These are phyloP conservation scores for Microctenopoma stevenorrisi DNA, from an alignment of 2,797 vertebrate genomes.

Conservation along the genomic window DNA sequence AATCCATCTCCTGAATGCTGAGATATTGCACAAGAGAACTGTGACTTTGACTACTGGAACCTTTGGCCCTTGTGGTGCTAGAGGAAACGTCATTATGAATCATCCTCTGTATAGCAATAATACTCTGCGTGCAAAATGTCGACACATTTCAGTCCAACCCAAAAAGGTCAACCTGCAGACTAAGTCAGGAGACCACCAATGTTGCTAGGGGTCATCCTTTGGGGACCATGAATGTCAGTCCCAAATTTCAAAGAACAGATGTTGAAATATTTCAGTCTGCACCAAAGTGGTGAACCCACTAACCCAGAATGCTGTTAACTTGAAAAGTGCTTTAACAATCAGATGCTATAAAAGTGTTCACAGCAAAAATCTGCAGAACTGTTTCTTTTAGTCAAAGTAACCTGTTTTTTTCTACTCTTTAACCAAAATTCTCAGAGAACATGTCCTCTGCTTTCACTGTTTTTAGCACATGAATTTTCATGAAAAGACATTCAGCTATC, in stretches of 20 bases:
- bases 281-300: background rate
- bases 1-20: background rate
- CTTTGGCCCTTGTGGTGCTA: background rate
- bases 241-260: background rate
- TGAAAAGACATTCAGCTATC: slow-evolving; percentile 39
- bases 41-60: background rate
- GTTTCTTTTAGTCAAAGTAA: slow-evolving; percentile 20
- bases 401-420: background rate
- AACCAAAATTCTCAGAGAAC: slow-evolving; percentile 8
- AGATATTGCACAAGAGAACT: background rate
- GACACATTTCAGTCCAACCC: background rate
- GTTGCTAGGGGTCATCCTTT: background rate
- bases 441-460: slow-evolving; percentile 16
- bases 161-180: background rate
- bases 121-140: background rate
- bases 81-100: background rate
- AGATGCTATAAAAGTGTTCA: background rate
- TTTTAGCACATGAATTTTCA: slow-evolving; percentile 52
- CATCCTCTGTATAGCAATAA: background rate
- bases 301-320: too few species aligned
- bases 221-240: background rate
- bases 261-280: background rate
- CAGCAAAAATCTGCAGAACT: background rate
- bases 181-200: background rate
- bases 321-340: too few species aligned